A percentile compares a stretch with the other conserved stretches of the same genome.
phyloP scores from a whole-genome alignment of 2,113 vertebrate genomes.

The Mesembrinibis cayennensis region DNA sequence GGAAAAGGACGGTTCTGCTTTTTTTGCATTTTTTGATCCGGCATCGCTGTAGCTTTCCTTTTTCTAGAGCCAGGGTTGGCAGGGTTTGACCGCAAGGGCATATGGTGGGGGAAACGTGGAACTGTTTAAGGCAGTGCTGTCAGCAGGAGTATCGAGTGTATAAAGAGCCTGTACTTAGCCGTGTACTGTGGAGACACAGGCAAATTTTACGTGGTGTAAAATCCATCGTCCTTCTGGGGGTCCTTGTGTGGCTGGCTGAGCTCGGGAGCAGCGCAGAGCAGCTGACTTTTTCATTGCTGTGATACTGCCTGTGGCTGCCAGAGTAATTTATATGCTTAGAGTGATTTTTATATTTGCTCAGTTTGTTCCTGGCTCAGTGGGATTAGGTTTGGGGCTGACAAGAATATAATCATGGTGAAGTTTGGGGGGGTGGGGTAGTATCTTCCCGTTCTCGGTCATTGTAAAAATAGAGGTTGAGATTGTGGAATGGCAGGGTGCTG shows the following conservation, averaged over 20 bases:
- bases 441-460: accelerated
- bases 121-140: not conserved
- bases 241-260: not conserved
- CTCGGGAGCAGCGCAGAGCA: not conserved
- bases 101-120: not conserved
- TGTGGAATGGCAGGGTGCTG: not conserved
- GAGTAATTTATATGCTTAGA: not conserved
- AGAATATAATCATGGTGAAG: accelerated
- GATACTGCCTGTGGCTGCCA: not conserved
- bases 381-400: not conserved
- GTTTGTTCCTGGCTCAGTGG: not conserved
- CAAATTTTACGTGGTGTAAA: not conserved
- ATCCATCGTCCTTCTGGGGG: not conserved
- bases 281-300: not conserved
- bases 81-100: not conserved
- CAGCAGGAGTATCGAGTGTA: not conserved
- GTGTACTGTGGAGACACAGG: accelerated
- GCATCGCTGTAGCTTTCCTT: not conserved
- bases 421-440: not conserved
- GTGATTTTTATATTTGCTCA: not conserved
- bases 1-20: not conserved
- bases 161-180: not conserved
- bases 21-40: not conserved
- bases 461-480: not conserved
- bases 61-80: not conserved